phyloP scores from a whole-genome alignment of 2,888 invertebrate species.

The Drosophila algonquin region DNA sequence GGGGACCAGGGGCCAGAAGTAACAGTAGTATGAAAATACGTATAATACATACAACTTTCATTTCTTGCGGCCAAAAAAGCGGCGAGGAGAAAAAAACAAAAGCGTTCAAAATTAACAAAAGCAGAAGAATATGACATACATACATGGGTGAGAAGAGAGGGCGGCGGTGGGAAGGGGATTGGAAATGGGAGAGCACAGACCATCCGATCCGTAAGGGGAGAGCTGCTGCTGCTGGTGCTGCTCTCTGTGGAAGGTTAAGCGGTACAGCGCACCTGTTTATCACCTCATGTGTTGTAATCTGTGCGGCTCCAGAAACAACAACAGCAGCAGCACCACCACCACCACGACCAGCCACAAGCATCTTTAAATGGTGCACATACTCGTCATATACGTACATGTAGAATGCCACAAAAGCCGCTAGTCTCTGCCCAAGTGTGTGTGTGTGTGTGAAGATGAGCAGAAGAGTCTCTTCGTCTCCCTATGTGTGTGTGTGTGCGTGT shows the following conservation, averaged over 20 bases:
- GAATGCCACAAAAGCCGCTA: slow-evolving; percentile 47
- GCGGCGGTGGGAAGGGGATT: background rate
- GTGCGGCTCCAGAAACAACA: slow-evolving; percentile 55
- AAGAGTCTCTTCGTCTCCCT: background rate
- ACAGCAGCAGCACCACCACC: slow-evolving; percentile 23
- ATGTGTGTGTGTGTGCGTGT: slow-evolving; percentile 8
- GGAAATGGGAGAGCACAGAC: background rate
- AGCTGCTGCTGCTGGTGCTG: slow-evolving; percentile 4
- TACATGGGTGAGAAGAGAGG: background rate
- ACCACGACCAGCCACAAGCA: slow-evolving; percentile 46
- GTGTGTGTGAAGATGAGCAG: slow-evolving; percentile 11
- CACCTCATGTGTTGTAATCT: slow-evolving; percentile 76
- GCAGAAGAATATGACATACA: slow-evolving; percentile 64
- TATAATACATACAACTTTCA: slow-evolving; percentile 73
- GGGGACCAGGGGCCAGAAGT: slow-evolving; percentile 48
- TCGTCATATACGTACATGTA: slow-evolving; percentile 16
- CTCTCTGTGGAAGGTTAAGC: slow-evolving; percentile 47
- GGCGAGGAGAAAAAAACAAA: slow-evolving; percentile 53
- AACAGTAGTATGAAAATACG: slow-evolving; percentile 73
- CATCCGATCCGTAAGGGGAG: background rate
- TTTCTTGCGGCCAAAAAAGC: slow-evolving; percentile 64
- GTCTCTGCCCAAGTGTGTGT: slow-evolving; percentile 1
- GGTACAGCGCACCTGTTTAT: slow-evolving; percentile 70
- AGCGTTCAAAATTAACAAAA: slow-evolving; percentile 67
- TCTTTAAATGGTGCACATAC: slow-evolving; percentile 21